Evolutionary conservation across 2,113 vertebrate species (phyloP), one percentile per base, ranked within the genome.

Genomic region (Plecotus auritus): DNA sequence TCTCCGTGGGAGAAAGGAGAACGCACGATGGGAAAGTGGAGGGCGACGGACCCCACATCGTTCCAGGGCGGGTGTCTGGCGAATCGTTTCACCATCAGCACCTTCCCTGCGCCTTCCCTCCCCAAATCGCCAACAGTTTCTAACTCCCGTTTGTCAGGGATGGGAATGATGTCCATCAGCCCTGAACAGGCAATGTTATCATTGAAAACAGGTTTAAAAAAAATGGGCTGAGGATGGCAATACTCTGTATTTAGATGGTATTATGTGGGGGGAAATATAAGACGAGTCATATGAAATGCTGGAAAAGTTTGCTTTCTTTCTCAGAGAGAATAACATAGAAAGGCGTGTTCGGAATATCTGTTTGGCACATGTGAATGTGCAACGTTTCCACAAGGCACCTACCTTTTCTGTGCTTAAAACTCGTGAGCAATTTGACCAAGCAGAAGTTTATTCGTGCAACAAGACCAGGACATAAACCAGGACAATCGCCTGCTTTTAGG

Each of bases 1-100:
- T 85, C 97, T 98, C 98, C 76, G 97, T 96, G 98, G 97, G 98
- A 96, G 98, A 97, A 98, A 95, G 28, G 97, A 91, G 97, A 97
- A 89, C 83, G 96, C 96, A 18, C 66, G 92, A 23, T 86, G 96
- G 97, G 97, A 97, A 98, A 95, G 67, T 93, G 85, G 90, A 94
- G 96, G 84, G 96, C 72, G 92, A 96, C 94, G 30, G 90, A 82
- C 83, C 77, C 88, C 64, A 83, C 97, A 32, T 76, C 0, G 32
- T 96, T 73, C 94, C 91, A 54, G 42, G 0, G 51, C 69, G 0
- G 4, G 4, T 1, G 72, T 64, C 84, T 2, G 4, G 67, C 77
- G 77, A 72, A 13, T 72, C 40, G 12, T 80, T 78, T 92, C 74
- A 0, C 66, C 76, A 26, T 16, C 56, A 30, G 45, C 85, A 37